Conservation (phyloP, 2,888 invertebrate species). For the Tenthredo distinguenda region DNA sequence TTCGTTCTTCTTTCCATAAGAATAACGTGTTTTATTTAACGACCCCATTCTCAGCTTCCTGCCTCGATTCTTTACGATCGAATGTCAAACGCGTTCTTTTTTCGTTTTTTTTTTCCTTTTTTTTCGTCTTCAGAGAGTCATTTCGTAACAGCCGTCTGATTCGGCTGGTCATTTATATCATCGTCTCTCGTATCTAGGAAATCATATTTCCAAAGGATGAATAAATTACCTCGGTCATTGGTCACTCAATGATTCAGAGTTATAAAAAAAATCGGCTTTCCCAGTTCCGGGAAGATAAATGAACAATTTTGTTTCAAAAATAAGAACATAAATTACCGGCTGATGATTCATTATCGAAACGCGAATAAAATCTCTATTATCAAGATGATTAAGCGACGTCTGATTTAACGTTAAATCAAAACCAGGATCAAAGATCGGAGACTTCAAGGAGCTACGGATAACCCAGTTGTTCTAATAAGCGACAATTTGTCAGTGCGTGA, state of each 20-base stretch:
- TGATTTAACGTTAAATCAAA: neutral
- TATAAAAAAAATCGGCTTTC: neutral
- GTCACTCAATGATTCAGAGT: constrained; percentile 9
- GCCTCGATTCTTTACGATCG: constrained; percentile 16
- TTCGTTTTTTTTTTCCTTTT: neutral
- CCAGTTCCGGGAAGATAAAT: neutral
- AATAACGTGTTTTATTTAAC: constrained; percentile 24
- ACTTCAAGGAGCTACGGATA: neutral
- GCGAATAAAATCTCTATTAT: neutral
- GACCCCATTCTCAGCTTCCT: constrained; percentile 21
- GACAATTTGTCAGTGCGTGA: neutral
- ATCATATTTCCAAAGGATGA: neutral
- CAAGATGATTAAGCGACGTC: neutral
- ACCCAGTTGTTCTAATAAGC: neutral
- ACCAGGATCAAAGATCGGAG: neutral
- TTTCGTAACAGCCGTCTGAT: constrained; percentile 9
- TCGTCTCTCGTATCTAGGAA: neutral
- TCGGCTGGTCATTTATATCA: neutral
- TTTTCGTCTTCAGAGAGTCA: neutral
- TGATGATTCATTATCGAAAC: neutral
- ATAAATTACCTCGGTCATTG: constrained; percentile 7
- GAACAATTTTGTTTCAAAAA: neutral
- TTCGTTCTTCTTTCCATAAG: neutral
- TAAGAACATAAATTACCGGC: neutral
- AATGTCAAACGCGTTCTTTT: neutral